phyloP scores from a whole-genome alignment of 2,888 invertebrate species.

The Drosophila barbarae region DNA sequence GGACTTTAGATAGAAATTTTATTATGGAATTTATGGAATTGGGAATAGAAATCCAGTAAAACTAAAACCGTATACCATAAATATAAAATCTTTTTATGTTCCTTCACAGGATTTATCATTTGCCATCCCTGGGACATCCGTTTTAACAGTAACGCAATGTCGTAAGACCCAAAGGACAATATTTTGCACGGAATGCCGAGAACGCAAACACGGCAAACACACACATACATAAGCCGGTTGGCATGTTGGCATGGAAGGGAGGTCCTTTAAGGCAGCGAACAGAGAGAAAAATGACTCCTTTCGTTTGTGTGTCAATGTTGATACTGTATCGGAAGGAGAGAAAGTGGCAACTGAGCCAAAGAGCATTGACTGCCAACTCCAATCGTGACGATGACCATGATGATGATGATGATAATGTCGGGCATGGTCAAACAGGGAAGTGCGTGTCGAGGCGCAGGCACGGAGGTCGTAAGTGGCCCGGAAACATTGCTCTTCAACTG shows the following conservation, averaged over 20 bases:
- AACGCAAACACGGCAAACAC: constrained; percentile 33
- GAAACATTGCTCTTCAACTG: constrained; percentile 23
- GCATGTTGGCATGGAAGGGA: background rate
- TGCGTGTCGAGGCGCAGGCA: constrained; percentile 43
- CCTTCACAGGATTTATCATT: background rate
- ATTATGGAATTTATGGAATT: background rate
- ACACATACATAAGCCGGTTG: constrained; percentile 7
- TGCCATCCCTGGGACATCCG: constrained; percentile 22
- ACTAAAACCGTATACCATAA: background rate
- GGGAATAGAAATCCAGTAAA: background rate
- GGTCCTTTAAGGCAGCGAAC: constrained; percentile 35
- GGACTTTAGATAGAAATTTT: background rate
- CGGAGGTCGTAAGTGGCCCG: constrained; percentile 39
- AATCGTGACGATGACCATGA: constrained; percentile 1
- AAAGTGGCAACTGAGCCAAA: constrained; percentile 10
- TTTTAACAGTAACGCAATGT: constrained; percentile 21
- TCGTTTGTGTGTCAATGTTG: constrained; percentile 46
- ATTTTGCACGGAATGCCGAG: constrained; percentile 48
- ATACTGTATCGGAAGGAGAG: constrained; percentile 27
- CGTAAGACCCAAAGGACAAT: constrained; percentile 48
- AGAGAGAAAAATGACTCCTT: constrained; percentile 52
- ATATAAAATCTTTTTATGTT: background rate
- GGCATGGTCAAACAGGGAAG: constrained; percentile 36
- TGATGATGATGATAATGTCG: constrained; percentile 22
- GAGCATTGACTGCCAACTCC: constrained; percentile 32